Base-by-base conservation (phyloP, 2,797 vertebrate species). In the Neostethus bicornis region DNA sequence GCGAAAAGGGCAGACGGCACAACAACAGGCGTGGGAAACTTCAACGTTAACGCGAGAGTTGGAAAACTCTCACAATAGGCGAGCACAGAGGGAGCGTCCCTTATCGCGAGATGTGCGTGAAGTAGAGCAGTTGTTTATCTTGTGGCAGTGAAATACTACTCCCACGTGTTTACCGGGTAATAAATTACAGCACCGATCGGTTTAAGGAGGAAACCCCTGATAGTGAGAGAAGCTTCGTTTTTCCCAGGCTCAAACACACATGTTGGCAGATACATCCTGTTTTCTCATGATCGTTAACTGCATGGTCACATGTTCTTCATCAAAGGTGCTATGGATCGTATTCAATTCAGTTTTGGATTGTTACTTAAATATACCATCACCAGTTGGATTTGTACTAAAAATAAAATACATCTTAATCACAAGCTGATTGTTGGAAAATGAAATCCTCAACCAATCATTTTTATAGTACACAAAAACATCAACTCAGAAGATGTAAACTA, bases 1-100 rank as follows among this genome's bases (percentile, higher is more conserved):
- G 82, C 58, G 73, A 86, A 67, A 73, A 88, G 90, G 90, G 90
- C 89, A 93, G 90, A 91, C 92, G 90, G 90, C 91, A 93, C 91
- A 93, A 93, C 91, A 93, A 92, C 92, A 93, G 92, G 92, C 92
- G 92, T 93, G 92, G 92, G 92, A 93, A 93, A 93, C 91, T 93
- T 91, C 87, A 14, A 2, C 77, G 70, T 54, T 86, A 83, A 16
- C 92, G 92, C 92, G 92, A 93, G 88, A 70, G 0, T 73, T 68
- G 75, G 77, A 92, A 93, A 93, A 93, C 92, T 93, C 92, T 92
- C 92, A 93, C 89, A 90, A 89, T 92, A 91, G 88, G 80, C 70
- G 24, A 82, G 68, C 84, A 70, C 81, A 73, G 79, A 84, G 81
- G 66, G 55, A 68, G 61, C 75, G 72, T 55, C 69, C 44, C 2